These are phyloP conservation scores for Saccostrea cuccullata DNA, from an alignment of 1,140 invertebrate species.

Conservation along the genomic window DNA sequence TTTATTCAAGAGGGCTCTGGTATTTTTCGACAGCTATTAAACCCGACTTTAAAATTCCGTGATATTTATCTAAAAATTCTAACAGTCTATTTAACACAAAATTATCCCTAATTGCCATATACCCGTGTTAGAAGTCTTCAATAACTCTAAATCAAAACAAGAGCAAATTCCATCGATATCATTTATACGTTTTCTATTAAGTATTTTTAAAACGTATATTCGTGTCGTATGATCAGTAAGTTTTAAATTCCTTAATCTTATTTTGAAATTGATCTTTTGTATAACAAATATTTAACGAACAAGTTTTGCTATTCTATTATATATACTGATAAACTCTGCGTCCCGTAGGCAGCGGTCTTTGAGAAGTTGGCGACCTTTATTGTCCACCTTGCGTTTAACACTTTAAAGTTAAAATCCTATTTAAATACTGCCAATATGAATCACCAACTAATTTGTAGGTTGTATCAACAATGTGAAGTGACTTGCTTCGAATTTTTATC, in stretches of 20 bases:
- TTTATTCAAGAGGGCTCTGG: neutral
- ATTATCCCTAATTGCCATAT: neutral
- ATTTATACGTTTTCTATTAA: neutral
- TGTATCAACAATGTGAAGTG: neutral
- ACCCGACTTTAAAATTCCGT: neutral
- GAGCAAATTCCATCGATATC: neutral
- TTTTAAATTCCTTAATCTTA: conserved; percentile 21
- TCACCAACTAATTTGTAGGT: conserved; percentile 24
- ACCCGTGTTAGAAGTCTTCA: neutral
- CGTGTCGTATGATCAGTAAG: conserved; percentile 6
- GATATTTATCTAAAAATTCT: neutral
- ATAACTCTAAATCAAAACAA: neutral
- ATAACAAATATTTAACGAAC: neutral
- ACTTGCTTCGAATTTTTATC: conserved; percentile 22
- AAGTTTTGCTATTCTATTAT: neutral
- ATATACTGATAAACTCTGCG: neutral
- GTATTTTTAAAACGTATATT: neutral
- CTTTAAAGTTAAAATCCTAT: conserved; percentile 21
- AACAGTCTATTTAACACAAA: neutral
- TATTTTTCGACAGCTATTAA: conserved; percentile 7
- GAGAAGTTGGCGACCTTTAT: neutral
- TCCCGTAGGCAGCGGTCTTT: neutral
- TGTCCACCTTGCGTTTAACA: conserved; percentile 22
- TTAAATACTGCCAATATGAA: conserved; percentile 22
- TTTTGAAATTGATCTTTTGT: conserved; percentile 3